These are phyloP conservation scores for Alentia gelatinosa DNA, from an alignment of 2,888 invertebrate species.

Conservation along the genomic window DNA sequence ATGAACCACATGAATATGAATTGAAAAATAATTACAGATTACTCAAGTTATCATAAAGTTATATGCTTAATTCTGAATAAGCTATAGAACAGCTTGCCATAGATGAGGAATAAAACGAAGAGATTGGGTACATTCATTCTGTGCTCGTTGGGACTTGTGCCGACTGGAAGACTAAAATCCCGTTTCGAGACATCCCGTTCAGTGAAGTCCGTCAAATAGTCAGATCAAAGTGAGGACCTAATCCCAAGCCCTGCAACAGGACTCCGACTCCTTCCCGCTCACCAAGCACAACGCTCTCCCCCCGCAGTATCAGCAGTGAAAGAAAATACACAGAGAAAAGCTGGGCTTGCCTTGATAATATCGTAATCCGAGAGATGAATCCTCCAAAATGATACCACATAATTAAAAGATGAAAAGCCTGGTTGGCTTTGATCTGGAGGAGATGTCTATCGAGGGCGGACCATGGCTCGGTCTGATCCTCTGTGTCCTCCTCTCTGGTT, in stretches of 20 bases:
- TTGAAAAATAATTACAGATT: no score
- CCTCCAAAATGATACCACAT: background rate
- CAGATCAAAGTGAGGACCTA: background rate
- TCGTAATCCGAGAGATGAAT: background rate
- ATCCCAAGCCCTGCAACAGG: background rate
- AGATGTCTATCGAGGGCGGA: background rate
- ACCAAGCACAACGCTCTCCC: background rate
- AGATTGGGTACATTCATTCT: no score
- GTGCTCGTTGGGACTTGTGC: no score
- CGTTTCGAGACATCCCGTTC: no score
- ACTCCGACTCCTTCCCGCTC: background rate
- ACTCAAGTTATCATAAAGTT: no score
- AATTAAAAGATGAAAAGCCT: background rate
- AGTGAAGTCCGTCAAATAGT: background rate
- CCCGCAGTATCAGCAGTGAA: background rate
- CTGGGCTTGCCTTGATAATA: background rate
- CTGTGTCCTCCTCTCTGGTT: background rate
- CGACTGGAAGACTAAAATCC: no score
- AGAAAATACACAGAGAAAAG: background rate
- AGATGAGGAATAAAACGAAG: no score
- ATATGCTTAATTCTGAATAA: no score
- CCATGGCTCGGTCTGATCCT: background rate
- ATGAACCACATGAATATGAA: no score
- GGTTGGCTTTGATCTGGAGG: background rate
- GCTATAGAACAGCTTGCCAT: no score